Percentiles rank a stretch among this genome's conserved stretches.
These are phyloP conservation scores for Cuculus canorus DNA, from an alignment of 2,797 vertebrate genomes.

Conservation along the genomic window DNA sequence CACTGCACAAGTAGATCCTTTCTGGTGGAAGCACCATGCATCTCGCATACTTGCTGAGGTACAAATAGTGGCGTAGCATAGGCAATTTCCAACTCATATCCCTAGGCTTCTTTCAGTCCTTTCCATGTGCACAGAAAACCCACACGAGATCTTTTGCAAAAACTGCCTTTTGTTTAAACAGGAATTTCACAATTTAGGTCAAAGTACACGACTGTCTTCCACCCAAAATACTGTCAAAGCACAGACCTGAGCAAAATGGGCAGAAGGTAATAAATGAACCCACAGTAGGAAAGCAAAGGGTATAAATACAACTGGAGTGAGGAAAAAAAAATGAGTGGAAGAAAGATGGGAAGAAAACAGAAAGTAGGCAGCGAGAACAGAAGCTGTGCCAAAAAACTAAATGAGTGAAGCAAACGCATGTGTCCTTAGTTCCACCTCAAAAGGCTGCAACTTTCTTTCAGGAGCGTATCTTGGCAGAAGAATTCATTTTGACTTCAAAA, in stretches of 20 bases:
- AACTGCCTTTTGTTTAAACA: background rate
- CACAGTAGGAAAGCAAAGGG: background rate
- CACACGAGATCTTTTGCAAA: rapidly evolving
- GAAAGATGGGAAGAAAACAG: background rate
- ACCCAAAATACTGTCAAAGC: background rate
- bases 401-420: background rate
- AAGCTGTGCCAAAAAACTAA: background rate
- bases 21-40: background rate
- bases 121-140: background rate
- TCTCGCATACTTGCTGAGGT: background rate
- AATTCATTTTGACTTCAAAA: slow-evolving; percentile 31
- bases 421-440: background rate
- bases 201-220: background rate
- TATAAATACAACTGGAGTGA: background rate
- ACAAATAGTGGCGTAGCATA: background rate
- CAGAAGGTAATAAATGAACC: background rate
- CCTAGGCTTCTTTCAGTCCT: background rate
- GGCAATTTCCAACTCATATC: background rate
- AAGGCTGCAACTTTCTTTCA: slow-evolving; percentile 20
- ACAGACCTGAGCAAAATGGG: background rate
- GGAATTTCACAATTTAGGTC: background rate
- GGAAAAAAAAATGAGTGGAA: background rate
- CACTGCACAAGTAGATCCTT: background rate
- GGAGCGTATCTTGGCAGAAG: background rate
- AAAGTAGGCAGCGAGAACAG: background rate